Evolutionary conservation across 1,140 invertebrate species (phyloP).

Genomic region (Wiebesia pumilae): DNA sequence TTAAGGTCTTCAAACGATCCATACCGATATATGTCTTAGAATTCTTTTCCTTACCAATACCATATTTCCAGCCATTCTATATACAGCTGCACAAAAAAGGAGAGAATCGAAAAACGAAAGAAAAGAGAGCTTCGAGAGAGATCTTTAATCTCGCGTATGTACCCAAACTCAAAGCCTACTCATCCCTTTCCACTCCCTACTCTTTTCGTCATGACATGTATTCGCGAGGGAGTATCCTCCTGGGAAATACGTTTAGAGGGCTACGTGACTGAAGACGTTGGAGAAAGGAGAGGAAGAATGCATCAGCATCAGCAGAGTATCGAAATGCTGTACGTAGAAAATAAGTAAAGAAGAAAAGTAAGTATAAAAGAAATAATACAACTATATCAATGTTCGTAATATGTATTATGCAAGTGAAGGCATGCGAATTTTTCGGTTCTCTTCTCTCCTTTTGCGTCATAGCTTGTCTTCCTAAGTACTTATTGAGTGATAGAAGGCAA

Average conservation of each 20-base stretch:
- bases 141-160: constrained; percentile 52
- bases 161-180: constrained; percentile 3
- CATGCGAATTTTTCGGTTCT: background rate
- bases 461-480: background rate
- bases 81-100: too few species aligned
- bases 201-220: background rate
- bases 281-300: constrained; percentile 2
- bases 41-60: too few species aligned
- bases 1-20: too few species aligned
- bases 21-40: too few species aligned
- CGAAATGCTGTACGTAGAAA: constrained; percentile 6
- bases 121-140: background rate
- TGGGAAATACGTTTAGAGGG: constrained; percentile 53
- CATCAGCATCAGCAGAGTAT: constrained; percentile 2
- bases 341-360: background rate
- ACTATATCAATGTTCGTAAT: constrained; percentile 46
- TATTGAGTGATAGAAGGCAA: too few species aligned
- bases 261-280: constrained; percentile 3
- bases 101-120: constrained; percentile 3
- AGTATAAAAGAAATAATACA: background rate
- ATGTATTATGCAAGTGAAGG: constrained; percentile 17
- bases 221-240: constrained; percentile 46
- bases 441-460: background rate
- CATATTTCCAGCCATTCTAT: too few species aligned
- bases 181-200: background rate